phyloP scores from a whole-genome alignment of 2,888 invertebrate species.

The Cephalotes varians region DNA sequence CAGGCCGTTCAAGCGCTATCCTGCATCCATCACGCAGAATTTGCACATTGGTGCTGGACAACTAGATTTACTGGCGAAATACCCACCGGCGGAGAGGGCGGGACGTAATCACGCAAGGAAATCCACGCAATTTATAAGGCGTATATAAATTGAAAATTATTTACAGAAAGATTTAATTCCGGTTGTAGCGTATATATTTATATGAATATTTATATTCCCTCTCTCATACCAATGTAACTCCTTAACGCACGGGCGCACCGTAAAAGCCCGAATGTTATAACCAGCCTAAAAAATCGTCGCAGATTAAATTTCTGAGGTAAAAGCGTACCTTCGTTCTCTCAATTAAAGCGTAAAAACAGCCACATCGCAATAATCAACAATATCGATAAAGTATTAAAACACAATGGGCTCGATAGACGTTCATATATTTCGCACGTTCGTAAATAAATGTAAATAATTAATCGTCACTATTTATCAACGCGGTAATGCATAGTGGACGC shows the following conservation, averaged over 20 bases:
- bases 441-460: slow-evolving; percentile 49
- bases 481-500: slow-evolving; percentile 18
- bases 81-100: slow-evolving; percentile 8
- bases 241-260: not conserved
- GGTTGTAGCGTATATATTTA: not conserved
- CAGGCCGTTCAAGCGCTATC: slow-evolving; percentile 43
- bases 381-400: slow-evolving; percentile 28
- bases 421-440: slow-evolving; percentile 11
- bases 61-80: slow-evolving; percentile 61
- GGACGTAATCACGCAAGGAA: slow-evolving; percentile 38
- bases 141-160: slow-evolving; percentile 54
- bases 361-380: slow-evolving; percentile 29
- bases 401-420: slow-evolving; percentile 3
- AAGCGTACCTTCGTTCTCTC: slow-evolving; percentile 11
- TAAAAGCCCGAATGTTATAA: not conserved
- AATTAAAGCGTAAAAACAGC: slow-evolving; percentile 19
- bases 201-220: slow-evolving; percentile 9
- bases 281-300: not conserved
- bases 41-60: slow-evolving; percentile 61
- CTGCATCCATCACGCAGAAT: slow-evolving; percentile 56
- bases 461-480: slow-evolving; percentile 45
- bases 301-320: slow-evolving; percentile 18
- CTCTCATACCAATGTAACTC: slow-evolving; percentile 8
- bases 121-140: slow-evolving; percentile 37
- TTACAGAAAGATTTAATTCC: slow-evolving; percentile 4